phyloP scores from a whole-genome alignment of 2,113 vertebrate species.

The Tringa solitaria region DNA sequence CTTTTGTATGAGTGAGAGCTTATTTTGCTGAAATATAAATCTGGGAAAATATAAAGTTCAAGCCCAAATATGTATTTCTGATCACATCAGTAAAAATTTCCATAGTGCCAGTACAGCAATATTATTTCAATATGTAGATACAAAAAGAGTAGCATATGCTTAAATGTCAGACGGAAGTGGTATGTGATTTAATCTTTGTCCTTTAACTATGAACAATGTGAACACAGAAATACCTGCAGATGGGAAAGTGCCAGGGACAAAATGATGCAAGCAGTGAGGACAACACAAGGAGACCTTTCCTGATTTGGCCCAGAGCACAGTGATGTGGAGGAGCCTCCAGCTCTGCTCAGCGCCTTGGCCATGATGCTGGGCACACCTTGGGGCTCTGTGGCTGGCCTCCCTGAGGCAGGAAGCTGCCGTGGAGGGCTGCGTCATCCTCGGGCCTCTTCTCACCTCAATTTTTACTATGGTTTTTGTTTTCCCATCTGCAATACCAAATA shows the following conservation, averaged over 20 bases:
- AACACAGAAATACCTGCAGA: neutral
- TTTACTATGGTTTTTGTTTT: neutral
- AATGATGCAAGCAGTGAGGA: accelerated
- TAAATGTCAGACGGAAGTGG: neutral
- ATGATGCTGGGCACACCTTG: accelerated
- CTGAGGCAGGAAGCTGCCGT: too few relatives aligned
- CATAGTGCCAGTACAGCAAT: neutral
- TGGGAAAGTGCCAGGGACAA: neutral
- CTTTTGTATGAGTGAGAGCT: neutral
- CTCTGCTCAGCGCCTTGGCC: neutral
- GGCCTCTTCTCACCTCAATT: neutral
- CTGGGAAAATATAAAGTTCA: neutral
- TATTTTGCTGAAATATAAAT: neutral
- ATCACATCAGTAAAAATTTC: neutral
- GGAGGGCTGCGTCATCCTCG: accelerated
- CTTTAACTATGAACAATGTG: neutral
- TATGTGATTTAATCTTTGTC: neutral
- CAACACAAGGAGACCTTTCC: neutral
- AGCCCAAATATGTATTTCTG: neutral
- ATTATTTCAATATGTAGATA: neutral
- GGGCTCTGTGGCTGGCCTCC: neutral
- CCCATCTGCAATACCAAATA: accelerated
- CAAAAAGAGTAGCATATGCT: neutral
- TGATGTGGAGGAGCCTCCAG: accelerated
- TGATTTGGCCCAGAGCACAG: neutral